A percentile compares a stretch with the other conserved stretches of the same genome.
phyloP scores from a whole-genome alignment of 1,140 invertebrate species.

The Drosophila ohnishii region DNA sequence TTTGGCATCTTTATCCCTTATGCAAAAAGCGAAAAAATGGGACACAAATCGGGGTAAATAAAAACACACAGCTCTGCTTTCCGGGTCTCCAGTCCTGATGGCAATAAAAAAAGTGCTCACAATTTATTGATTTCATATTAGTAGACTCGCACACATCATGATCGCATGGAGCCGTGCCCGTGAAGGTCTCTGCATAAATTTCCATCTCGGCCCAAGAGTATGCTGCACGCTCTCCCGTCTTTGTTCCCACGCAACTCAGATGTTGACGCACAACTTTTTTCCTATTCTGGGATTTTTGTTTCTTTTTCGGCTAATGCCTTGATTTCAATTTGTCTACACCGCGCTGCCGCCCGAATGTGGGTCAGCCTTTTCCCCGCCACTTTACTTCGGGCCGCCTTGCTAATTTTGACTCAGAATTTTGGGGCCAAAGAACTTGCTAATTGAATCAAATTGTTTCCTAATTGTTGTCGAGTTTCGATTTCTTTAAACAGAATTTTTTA shows the following conservation, averaged over 20 bases:
- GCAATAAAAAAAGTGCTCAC: slow-evolving; percentile 67
- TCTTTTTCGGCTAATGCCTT: slow-evolving; percentile 60
- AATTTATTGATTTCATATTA: slow-evolving; percentile 81
- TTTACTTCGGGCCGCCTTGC: slow-evolving; percentile 23
- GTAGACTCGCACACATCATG: slow-evolving; percentile 42
- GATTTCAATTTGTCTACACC: slow-evolving; percentile 65
- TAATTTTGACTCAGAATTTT: slow-evolving; percentile 43
- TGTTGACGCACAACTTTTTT: slow-evolving; percentile 25
- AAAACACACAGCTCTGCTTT: slow-evolving; percentile 50
- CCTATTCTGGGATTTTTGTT: slow-evolving; percentile 11
- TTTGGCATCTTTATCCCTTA: slow-evolving; percentile 67
- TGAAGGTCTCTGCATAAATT: slow-evolving; percentile 59
- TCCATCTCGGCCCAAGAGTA: slow-evolving; percentile 60
- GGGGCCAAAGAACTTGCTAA: slow-evolving; percentile 58
- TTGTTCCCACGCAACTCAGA: slow-evolving; percentile 27
- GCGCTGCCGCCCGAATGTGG: slow-evolving; percentile 36
- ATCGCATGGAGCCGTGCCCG: slow-evolving; percentile 22
- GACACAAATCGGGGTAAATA: slow-evolving; percentile 67
- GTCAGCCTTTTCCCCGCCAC: slow-evolving; percentile 21
- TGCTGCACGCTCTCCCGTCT: slow-evolving; percentile 53
- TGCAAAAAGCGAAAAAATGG: slow-evolving; percentile 65
- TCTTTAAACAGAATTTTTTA: slow-evolving; percentile 33
- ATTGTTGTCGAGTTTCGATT: slow-evolving; percentile 61
- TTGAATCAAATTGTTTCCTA: slow-evolving; percentile 58
- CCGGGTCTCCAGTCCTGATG: slow-evolving; percentile 15